Evolutionary conservation across 2,113 vertebrate species (phyloP).

Genomic region (Nycticebus coucang): DNA sequence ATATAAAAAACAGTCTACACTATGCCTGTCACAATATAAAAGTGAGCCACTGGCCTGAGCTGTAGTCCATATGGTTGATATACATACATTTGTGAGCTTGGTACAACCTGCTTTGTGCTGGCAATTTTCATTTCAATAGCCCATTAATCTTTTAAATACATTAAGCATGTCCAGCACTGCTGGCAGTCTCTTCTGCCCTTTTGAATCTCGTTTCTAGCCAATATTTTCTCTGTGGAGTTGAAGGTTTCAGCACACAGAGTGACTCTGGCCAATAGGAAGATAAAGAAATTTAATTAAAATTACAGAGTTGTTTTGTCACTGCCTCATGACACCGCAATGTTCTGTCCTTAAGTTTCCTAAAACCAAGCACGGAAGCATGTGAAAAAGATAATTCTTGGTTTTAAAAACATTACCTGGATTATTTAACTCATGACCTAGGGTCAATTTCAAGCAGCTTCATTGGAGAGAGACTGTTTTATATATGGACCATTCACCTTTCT

Average conservation of each 20-base stretch:
- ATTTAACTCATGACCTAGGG: not conserved
- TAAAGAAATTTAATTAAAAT: constrained; percentile 46
- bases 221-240: not conserved
- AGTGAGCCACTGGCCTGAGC: not conserved
- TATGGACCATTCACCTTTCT: not conserved
- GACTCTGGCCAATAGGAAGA: not conserved
- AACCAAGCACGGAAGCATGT: not conserved
- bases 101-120: constrained; percentile 28
- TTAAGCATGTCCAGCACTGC: constrained; percentile 74
- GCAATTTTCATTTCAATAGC: constrained; percentile 76
- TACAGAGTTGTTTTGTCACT: not conserved
- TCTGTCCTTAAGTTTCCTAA: not conserved
- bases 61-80: constrained; percentile 7
- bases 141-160: constrained; percentile 78
- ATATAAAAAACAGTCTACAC: not conserved
- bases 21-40: constrained; percentile 21
- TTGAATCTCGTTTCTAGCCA: not conserved
- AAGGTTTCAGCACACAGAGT: not conserved
- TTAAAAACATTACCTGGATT: constrained; percentile 1
- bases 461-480: not conserved
- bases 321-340: not conserved
- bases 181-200: constrained; percentile 43
- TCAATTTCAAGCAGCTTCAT: not conserved
- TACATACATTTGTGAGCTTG: not conserved
- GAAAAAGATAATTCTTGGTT: not conserved